phyloP scores from a whole-genome alignment of 2,888 invertebrate genomes.

The Eristalis intricaria region DNA sequence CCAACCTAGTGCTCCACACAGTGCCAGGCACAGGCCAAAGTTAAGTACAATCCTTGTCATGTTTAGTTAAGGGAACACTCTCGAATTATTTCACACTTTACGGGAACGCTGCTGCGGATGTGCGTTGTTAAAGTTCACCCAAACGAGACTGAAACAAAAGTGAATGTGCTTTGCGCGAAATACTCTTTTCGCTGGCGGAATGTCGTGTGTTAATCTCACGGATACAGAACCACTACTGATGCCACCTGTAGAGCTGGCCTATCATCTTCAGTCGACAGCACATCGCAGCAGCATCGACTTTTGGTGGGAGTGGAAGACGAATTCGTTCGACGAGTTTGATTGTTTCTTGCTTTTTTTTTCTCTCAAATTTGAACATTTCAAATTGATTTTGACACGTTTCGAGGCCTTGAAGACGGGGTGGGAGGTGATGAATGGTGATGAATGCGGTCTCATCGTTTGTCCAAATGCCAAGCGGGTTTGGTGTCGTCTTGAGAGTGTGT shows the following conservation, averaged over 20 bases:
- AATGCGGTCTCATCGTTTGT: neutral
- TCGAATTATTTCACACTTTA: conserved; percentile 48
- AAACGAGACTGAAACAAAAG: conserved; percentile 45
- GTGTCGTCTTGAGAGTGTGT: neutral
- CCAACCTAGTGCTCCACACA: conserved; percentile 66
- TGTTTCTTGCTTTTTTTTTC: conserved; percentile 5
- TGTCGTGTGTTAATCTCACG: conserved; percentile 62
- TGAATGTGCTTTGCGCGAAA: conserved; percentile 42
- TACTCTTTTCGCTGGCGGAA: conserved; percentile 37
- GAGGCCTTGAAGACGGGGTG: neutral
- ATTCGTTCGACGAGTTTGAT: neutral
- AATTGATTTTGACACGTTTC: conserved; percentile 13
- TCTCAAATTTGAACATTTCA: conserved; percentile 1
- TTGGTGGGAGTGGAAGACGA: conserved; percentile 2
- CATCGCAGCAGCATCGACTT: neutral
- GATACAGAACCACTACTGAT: conserved; percentile 66
- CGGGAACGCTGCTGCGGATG: conserved; percentile 10
- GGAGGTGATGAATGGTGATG: neutral
- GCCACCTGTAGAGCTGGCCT: conserved; percentile 42
- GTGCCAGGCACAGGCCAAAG: conserved; percentile 60
- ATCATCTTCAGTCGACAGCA: conserved; percentile 17
- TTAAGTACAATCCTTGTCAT: conserved; percentile 61
- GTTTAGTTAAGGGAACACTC: conserved; percentile 13
- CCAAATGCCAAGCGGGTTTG: neutral
- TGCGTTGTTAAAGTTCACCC: conserved; percentile 51